phyloP scores from a whole-genome alignment of 2,888 invertebrate species.

The Sisyra terminalis region DNA sequence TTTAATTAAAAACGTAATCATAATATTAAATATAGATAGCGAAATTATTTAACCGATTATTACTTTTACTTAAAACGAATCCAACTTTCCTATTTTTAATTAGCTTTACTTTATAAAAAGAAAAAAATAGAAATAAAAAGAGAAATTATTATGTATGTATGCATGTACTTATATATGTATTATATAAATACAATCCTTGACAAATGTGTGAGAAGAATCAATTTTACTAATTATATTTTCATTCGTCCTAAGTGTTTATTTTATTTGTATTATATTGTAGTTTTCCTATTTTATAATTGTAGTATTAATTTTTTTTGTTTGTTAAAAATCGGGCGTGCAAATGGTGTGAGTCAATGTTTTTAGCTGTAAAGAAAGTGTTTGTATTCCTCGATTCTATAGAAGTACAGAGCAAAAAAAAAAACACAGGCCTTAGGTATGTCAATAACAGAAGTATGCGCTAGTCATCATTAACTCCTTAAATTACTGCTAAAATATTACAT shows the following conservation, averaged over 20 bases:
- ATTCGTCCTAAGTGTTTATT: neutral
- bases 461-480: constrained; percentile 24
- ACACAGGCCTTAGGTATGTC: constrained; percentile 1
- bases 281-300: neutral
- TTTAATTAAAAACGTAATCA: constrained; percentile 3
- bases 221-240: constrained; percentile 3
- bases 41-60: too few relatives aligned
- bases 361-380: constrained; percentile 21
- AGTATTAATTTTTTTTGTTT: neutral
- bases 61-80: too few relatives aligned
- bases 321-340: constrained; percentile 1
- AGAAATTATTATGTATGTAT: too few relatives aligned
- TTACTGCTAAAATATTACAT: constrained; percentile 34
- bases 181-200: too few relatives aligned
- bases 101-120: too few relatives aligned
- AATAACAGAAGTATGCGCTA: constrained; percentile 21
- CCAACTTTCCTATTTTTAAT: too few relatives aligned
- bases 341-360: constrained; percentile 19
- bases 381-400: neutral
- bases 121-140: too few relatives aligned
- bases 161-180: too few relatives aligned
- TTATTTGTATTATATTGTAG: neutral
- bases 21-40: neutral
- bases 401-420: neutral
- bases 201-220: neutral